A percentile compares a stretch with the other conserved stretches of the same genome.
Conservation (phyloP, 2,888 invertebrate species). For the Miltochrista miniata region DNA sequence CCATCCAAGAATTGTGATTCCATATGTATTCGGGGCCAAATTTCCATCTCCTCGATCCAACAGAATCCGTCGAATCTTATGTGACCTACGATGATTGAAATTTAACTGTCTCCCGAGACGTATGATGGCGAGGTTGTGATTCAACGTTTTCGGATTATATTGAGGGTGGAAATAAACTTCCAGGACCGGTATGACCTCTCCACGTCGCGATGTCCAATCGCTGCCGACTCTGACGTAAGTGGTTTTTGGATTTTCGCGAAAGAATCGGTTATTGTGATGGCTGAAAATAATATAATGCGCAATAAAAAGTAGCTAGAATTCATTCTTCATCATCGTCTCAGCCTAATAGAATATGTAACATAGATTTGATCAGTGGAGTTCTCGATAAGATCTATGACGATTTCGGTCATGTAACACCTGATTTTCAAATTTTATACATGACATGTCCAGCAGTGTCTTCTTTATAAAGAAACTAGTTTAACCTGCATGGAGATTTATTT, state of each 20-base stretch:
- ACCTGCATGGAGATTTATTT: no score
- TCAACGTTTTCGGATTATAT: conserved; percentile 7
- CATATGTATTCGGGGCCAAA: conserved; percentile 13
- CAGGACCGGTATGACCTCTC: conserved; percentile 36
- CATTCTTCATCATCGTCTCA: no score
- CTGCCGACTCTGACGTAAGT: conserved; percentile 47
- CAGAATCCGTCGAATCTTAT: conserved; percentile 40
- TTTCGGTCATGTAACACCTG: no score
- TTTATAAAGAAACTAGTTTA: no score
- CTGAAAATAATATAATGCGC: conserved; percentile 19
- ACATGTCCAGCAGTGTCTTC: no score
- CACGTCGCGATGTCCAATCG: conserved; percentile 33
- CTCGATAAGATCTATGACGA: no score
- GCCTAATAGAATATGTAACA: no score
- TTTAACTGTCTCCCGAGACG: neutral
- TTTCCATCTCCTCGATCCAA: conserved; percentile 26
- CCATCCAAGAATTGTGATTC: conserved; percentile 52
- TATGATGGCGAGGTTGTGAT: conserved; percentile 5
- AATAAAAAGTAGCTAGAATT: neutral
- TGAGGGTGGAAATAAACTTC: conserved; percentile 6
- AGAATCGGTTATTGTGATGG: conserved; percentile 32
- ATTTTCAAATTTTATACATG: no score
- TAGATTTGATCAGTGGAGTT: no score
- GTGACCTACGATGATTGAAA: neutral
- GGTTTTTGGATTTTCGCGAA: conserved; percentile 18